Evolutionary conservation across 2,113 vertebrate genomes (phyloP), one percentile per base, ranked within the genome.

Genomic region (Nansenia antarctica): DNA sequence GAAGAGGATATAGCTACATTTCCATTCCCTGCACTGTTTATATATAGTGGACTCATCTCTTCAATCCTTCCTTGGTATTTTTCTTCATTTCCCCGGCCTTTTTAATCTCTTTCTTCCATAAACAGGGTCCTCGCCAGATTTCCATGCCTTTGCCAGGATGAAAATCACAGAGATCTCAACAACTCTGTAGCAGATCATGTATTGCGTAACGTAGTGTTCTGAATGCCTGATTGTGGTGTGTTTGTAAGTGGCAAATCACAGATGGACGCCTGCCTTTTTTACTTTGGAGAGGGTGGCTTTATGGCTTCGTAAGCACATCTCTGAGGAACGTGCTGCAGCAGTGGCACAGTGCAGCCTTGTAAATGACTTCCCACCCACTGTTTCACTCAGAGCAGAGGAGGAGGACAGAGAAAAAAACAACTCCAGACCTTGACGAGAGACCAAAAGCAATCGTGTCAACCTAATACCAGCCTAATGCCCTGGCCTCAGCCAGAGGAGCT

Each of bases 401-500:
- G 22, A 29, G 58, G n/a, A 15, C 4, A 60, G 18, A 2, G 11
- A 29, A 37, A 57, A 34, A 62, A 29, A 34, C 22, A 20, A 14
- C 1, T 47, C 26, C 24, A 55, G 52, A n/a, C n/a, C 18, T 12
- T 45, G 26, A 2, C 12, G 26, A n/a, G 37, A 35, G 39, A 29
- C 22, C 6, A 30, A 59, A 72, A 53, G 60, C 52, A 72, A 66
- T 65, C 11, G 59, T 27, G 32, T 39, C n/a, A n/a, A 45, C 61
- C 54, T 57, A 65, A 70, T 29, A 59, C 9, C 31, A 52, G 49
- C 35, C 55, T 66, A 65, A 73, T 72, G 55, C 65, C 22, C 30
- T 24, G 27, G 18, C 49, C 39, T 27, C 42, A 24, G 18, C 65
- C 26, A 61, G 45, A 42, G 18, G 12, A 42, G 12, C 12, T 42